Evolutionary conservation across 2,888 invertebrate genomes (phyloP).

Genomic region (Thecophora atra): DNA sequence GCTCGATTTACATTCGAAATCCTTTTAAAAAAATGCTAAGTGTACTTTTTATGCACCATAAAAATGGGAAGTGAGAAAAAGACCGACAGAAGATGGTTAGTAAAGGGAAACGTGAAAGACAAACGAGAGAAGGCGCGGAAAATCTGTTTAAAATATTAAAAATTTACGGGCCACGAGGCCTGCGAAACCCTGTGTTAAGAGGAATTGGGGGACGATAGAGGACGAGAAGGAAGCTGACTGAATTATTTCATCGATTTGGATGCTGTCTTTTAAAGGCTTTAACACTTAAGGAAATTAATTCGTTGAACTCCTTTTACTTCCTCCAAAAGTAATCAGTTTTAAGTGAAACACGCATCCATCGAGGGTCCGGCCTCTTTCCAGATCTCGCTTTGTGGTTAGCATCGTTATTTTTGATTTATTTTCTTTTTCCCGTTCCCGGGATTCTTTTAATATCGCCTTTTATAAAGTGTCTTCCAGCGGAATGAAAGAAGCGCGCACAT

Average conservation of each 20-base stretch:
- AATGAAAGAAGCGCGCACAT: constrained; percentile 50
- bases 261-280: not conserved
- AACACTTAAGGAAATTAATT: not conserved
- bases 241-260: not conserved
- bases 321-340: not conserved
- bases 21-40: constrained; percentile 58
- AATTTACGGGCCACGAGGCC: constrained; percentile 2
- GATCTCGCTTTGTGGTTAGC: not conserved
- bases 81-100: not conserved
- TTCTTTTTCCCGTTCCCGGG: not conserved
- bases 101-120: not conserved
- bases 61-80: constrained; percentile 1
- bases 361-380: no score
- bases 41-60: constrained; percentile 51
- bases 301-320: no score
- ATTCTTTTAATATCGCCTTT: not conserved
- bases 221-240: not conserved
- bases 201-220: not conserved
- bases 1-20: constrained; percentile 46
- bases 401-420: constrained; percentile 5
- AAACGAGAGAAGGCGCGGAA: not conserved
- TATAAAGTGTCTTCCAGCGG: constrained; percentile 18
- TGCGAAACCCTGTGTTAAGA: not conserved
- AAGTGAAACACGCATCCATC: not conserved
- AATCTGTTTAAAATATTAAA: constrained; percentile 37